Evolutionary conservation across 2,113 vertebrate genomes (phyloP), one percentile per base, ranked within the genome.

Genomic region (Oreochromis spilurus): DNA sequence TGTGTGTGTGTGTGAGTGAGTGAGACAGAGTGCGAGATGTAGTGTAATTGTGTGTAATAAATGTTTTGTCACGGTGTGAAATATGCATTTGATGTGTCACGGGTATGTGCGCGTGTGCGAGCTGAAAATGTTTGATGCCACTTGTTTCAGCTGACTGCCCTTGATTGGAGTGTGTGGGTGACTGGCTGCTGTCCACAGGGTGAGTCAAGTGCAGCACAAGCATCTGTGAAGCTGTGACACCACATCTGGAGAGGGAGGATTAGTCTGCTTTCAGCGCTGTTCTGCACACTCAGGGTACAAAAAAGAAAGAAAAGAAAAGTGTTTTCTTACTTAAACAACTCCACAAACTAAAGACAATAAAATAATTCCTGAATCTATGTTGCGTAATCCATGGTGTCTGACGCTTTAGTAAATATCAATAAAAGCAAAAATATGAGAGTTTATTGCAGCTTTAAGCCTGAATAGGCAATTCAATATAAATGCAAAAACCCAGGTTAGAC

Each of bases 21-120:
- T 9, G 24, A 1, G 14, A 4, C 4, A 29, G 8, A 19, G 45
- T 11, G 31, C 26, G 40, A 86, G 31, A 58, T 10, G 36, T 6
- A 5, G 83, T 58, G 84, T 77, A 91, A 88, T 89, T 84, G 91
- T 86, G 83, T 81, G 82, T 60, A 82, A 85, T 89, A 91, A 92
- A 88, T 87, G 83, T 79, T 86, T 84, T 78, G 72, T 83, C 84
- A 60, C 5, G 19, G 57, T 77, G 83, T 86, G 79, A 86, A 86
- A 89, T 84, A 79, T 82, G 65, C 12, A 24, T 72, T 83, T 78
- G 80, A 88, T 81, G 58, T 60, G 82, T 70, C 31, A 40, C 9
- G 2, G 48, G 40, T 52, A 24, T 75, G 85, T 29, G 19, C 26
- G 9, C 21, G 57, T 16, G 79, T n/a, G 54, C 1, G 24, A 45